Evolutionary conservation across 2,113 vertebrate species (phyloP).

Genomic region (Phylloscopus whistleri): DNA sequence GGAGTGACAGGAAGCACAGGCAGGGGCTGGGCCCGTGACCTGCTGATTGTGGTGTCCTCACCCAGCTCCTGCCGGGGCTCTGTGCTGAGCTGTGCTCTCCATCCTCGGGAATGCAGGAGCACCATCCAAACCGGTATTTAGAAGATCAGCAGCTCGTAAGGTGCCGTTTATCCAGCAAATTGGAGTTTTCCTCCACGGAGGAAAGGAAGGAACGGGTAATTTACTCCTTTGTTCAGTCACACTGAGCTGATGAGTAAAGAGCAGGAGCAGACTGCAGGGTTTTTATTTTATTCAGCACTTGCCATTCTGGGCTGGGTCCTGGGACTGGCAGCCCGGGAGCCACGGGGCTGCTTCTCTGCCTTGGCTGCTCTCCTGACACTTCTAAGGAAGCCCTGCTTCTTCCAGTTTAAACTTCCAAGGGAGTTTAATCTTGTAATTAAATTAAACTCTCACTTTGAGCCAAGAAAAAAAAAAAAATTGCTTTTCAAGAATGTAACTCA

Average conservation of each 20-base stretch:
- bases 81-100: rapidly evolving
- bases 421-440: background rate
- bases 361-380: background rate
- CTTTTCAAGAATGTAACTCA: background rate
- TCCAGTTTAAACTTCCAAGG: background rate
- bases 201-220: background rate
- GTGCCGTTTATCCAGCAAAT: background rate
- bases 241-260: background rate
- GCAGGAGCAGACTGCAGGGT: background rate
- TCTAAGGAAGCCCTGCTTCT: background rate
- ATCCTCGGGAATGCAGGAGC: rapidly evolving
- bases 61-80: background rate
- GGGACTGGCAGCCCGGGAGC: background rate
- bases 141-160: background rate
- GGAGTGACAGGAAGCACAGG: background rate
- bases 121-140: background rate
- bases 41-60: background rate
- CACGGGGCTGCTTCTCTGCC: rapidly evolving
- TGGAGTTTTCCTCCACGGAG: background rate
- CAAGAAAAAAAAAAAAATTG: background rate
- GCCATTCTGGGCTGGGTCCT: rapidly evolving
- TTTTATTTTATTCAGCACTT: background rate
- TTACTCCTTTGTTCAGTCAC: background rate
- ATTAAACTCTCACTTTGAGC: background rate
- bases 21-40: too few relatives aligned